Conservation (phyloP, 2,113 vertebrate genomes). For the Typhlomys cinereus region DNA sequence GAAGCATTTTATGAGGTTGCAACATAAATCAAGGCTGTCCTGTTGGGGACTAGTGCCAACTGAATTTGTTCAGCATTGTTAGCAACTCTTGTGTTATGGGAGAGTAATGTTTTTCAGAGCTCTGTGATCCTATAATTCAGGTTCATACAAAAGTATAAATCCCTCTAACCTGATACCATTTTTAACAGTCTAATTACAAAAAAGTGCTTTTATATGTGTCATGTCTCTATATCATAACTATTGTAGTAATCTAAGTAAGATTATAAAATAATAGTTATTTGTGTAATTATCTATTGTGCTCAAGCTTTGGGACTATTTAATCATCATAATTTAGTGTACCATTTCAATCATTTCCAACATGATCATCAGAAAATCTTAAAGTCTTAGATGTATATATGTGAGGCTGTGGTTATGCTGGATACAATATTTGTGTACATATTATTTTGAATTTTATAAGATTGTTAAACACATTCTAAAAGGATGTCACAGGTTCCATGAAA, state of each 20-base stretch:
- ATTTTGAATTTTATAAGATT: neutral
- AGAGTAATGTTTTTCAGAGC: constrained; percentile 31
- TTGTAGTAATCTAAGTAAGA: neutral
- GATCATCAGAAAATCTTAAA: neutral
- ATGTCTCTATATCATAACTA: neutral
- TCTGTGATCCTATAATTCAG: constrained; percentile 38
- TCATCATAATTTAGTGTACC: neutral
- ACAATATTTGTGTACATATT: neutral
- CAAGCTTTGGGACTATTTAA: neutral
- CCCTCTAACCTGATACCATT: neutral
- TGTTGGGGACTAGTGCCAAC: neutral
- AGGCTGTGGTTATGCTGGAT: neutral
- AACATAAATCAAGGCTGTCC: constrained; percentile 56
- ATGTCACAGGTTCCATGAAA: no score
- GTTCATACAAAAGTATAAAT: constrained; percentile 31
- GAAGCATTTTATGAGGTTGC: neutral
- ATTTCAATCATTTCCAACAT: neutral
- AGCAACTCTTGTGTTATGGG: constrained; percentile 25
- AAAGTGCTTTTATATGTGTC: neutral
- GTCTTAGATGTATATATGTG: neutral
- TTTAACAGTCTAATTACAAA: neutral
- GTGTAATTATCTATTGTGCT: neutral
- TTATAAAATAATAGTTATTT: constrained; percentile 7
- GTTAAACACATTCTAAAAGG: no score
- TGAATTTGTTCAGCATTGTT: constrained; percentile 52